Evolutionary conservation across 1,140 invertebrate species (phyloP).

Genomic region (Triops cancriformis): DNA sequence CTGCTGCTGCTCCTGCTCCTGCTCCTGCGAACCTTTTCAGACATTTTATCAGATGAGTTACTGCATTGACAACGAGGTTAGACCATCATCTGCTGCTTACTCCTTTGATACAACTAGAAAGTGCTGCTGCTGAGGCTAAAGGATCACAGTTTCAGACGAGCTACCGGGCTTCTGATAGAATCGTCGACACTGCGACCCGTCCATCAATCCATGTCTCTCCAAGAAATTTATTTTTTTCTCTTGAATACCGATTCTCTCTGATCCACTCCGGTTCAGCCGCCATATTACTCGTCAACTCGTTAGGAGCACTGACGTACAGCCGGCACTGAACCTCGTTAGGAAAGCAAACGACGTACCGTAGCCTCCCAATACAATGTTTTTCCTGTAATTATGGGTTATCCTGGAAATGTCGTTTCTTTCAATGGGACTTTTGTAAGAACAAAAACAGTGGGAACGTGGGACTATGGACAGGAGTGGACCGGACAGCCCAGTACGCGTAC

Average conservation of each 20-base stretch:
- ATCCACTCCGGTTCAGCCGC: too few species aligned
- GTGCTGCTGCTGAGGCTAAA: not conserved
- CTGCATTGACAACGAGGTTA: not conserved
- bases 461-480: not conserved
- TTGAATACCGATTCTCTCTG: not conserved
- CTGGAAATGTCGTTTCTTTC: conserved; percentile 1
- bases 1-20: too few species aligned
- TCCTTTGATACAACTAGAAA: not conserved
- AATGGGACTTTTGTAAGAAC: not conserved
- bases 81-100: not conserved
- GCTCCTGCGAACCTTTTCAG: not conserved
- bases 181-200: not conserved
- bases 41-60: not conserved
- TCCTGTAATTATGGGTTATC: not conserved
- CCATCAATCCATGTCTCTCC: not conserved
- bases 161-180: not conserved
- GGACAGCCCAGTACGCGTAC: not conserved
- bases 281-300: too few species aligned
- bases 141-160: not conserved
- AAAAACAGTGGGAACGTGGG: not conserved
- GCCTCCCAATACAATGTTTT: not conserved
- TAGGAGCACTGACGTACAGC: too few species aligned
- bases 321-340: too few species aligned
- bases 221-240: not conserved
- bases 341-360: too few species aligned